Conservation (phyloP, 2,888 invertebrate genomes). For the Nymphalis polychloros region DNA sequence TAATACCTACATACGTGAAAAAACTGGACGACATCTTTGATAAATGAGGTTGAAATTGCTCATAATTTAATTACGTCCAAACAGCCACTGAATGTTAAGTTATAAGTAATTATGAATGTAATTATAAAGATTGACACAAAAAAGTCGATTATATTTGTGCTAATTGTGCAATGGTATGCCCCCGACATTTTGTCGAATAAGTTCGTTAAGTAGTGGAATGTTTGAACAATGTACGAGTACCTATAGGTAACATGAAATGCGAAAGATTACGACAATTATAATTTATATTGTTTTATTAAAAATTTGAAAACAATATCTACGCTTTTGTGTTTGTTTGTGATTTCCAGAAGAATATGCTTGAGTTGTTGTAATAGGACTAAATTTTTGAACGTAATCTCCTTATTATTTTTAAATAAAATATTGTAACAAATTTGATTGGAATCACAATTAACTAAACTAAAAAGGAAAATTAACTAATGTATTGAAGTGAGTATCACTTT, state of each 20-base stretch:
- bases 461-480: too few species aligned
- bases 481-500: too few species aligned
- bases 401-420: too few species aligned
- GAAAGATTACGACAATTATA: background rate
- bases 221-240: background rate
- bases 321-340: too few species aligned
- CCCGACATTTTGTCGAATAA: slow-evolving; percentile 16
- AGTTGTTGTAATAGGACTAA: background rate
- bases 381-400: background rate
- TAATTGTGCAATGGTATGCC: slow-evolving; percentile 15
- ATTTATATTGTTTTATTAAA: too few species aligned
- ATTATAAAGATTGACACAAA: slow-evolving; percentile 26
- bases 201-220: background rate
- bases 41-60: slow-evolving; percentile 20
- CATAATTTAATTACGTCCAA: slow-evolving; percentile 22
- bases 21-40: slow-evolving; percentile 8
- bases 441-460: too few species aligned
- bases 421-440: too few species aligned
- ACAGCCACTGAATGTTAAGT: slow-evolving; percentile 19
- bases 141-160: slow-evolving; percentile 12
- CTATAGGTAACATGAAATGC: background rate
- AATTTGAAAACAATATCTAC: too few species aligned
- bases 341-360: too few species aligned
- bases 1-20: background rate
- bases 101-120: slow-evolving; percentile 19